phyloP scores from a whole-genome alignment of 2,888 invertebrate species.

The Tortricodes alternella region DNA sequence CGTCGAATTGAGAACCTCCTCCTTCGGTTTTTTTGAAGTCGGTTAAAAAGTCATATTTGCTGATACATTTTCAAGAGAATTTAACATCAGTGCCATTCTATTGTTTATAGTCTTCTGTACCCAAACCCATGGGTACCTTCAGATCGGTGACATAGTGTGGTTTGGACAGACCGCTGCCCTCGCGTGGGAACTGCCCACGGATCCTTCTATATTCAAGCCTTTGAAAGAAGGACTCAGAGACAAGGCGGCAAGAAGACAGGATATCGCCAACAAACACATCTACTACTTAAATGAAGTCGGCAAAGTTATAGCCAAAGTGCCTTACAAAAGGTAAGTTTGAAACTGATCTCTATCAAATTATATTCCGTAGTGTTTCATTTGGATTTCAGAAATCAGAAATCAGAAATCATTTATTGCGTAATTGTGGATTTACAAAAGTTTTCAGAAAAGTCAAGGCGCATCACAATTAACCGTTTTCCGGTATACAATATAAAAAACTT shows the following conservation, averaged over 20 bases:
- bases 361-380: too few species aligned
- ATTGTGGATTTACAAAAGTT: too few species aligned
- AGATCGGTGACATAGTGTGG: constrained; percentile 84
- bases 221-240: constrained; percentile 51
- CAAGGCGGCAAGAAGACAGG: constrained; percentile 49
- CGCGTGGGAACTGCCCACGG: constrained; percentile 89
- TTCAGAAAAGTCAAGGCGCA: too few species aligned
- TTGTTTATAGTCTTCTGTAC: constrained; percentile 82
- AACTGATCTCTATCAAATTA: neutral
- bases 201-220: constrained; percentile 60
- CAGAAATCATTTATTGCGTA: too few species aligned
- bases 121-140: constrained; percentile 83
- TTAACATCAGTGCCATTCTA: neutral
- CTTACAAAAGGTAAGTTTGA: constrained; percentile 58
- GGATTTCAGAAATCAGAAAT: too few species aligned
- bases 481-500: too few species aligned
- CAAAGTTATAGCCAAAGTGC: constrained; percentile 57
- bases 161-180: constrained; percentile 89
- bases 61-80: too few species aligned
- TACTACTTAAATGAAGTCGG: constrained; percentile 65
- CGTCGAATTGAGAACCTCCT: too few species aligned
- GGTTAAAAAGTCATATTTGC: too few species aligned
- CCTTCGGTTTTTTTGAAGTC: too few species aligned
- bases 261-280: constrained; percentile 49
- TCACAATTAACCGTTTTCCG: too few species aligned